phyloP scores from a whole-genome alignment of 2,113 vertebrate genomes.

The Cololabis saira region DNA sequence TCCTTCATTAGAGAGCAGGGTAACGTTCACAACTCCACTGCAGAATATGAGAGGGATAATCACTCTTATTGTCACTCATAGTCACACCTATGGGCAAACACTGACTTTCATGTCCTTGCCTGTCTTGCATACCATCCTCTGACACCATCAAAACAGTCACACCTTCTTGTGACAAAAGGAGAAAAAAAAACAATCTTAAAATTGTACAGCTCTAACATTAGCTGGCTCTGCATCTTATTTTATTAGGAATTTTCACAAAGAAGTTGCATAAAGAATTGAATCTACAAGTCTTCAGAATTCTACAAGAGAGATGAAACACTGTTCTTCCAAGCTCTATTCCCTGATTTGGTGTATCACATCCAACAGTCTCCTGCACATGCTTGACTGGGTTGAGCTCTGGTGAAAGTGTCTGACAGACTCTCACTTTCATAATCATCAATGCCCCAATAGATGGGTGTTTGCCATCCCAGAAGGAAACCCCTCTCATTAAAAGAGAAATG shows the following conservation, averaged over 20 bases:
- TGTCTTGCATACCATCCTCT: conserved; percentile 11
- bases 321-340: too few species aligned
- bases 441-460: neutral
- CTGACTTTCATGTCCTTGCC: conserved; percentile 24
- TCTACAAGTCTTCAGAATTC: neutral
- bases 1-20: conserved; percentile 10
- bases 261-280: neutral
- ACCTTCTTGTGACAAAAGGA: too few species aligned
- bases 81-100: conserved; percentile 36
- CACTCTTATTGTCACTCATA: conserved; percentile 15
- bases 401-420: neutral
- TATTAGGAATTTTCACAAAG: neutral
- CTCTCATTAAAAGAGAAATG: neutral
- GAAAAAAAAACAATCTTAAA: neutral
- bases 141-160: neutral
- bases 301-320: too few species aligned
- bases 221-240: neutral
- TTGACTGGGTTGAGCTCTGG: neutral
- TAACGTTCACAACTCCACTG: conserved; percentile 9
- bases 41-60: conserved; percentile 21
- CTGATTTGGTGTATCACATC: too few species aligned
- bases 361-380: neutral
- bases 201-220: neutral
- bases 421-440: neutral
- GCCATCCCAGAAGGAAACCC: neutral